Evolutionary conservation across 2,888 invertebrate species (phyloP), one percentile per base, ranked within the genome.

Genomic region (Drosophila rellima): DNA sequence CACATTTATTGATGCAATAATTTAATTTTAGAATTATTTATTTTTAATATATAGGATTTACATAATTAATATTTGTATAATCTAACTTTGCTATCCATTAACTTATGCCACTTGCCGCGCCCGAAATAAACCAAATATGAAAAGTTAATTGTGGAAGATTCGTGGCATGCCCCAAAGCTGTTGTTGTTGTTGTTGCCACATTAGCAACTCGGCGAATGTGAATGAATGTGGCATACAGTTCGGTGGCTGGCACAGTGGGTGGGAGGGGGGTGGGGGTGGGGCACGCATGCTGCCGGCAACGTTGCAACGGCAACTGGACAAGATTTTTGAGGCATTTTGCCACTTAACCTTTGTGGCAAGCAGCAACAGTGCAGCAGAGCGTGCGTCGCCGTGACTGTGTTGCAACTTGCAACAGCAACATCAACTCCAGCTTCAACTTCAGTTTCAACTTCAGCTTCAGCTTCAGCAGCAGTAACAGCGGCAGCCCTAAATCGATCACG

Each of bases 401-500:
- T 18, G 37, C 57, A 47, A n/a, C n/a, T n/a, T n/a, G 57, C 57
- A 48, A 35, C 23, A 7, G 57, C 56, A 47, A 23, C 23, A 7
- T 52, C 56, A 47, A 11, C 26, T 7, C 2, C 26, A 7, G 2
- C 26, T 7, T 7, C 48, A n/a, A 42, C 63, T 61, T 29, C 74
- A 63, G 37, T n/a, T n/a, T 7, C 26, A 7, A 7, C 26, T 7
- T 7, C 48, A n/a, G 45, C 63, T 61, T 29, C 74, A 63, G 37
- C 65, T 45, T 60, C 73, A 7, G 35, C 23, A 7, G 57, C 56
- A 37, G 15, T 44, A n/a, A 37, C 63, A 57, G 37, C 74, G 61
- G 42, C 66, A 42, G 66, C 73, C 63, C 66, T 77, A 81, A 85
- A 90, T 89, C 89, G 90, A 82, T 89, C 89, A 90, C 90, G 90